A percentile compares a stretch with the other conserved stretches of the same genome.
These are phyloP conservation scores for Tor tambroides DNA, from an alignment of 2,113 vertebrate species.

Conservation along the genomic window DNA sequence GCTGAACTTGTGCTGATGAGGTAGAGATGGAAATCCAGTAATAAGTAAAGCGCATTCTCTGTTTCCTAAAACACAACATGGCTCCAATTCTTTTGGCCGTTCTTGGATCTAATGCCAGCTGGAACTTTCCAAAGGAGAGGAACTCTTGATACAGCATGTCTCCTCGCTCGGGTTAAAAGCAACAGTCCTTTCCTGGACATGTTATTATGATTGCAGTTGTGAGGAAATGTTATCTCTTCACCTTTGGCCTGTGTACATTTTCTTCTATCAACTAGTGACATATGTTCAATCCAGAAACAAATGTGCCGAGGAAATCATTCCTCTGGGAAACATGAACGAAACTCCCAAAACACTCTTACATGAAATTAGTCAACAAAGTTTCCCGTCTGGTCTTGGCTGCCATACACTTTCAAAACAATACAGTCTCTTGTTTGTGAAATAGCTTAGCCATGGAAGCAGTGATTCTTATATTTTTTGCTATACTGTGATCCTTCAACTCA, in stretches of 20 bases:
- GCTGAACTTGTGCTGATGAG: constrained; percentile 35
- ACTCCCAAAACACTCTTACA: constrained; percentile 1
- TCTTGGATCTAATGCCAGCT: constrained; percentile 34
- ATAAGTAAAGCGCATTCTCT: not conserved
- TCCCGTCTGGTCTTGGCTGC: not conserved
- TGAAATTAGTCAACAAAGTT: constrained; percentile 5
- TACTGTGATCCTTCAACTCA: constrained; percentile 23
- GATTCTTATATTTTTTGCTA: constrained; percentile 21
- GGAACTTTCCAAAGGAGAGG: not conserved
- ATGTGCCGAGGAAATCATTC: not conserved
- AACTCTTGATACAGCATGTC: constrained; percentile 4
- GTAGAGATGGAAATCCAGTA: constrained; percentile 22
- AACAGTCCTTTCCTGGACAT: not conserved
- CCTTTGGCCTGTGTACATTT: not conserved
- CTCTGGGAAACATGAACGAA: constrained; percentile 15
- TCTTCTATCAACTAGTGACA: constrained; percentile 14
- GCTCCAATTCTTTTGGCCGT: not conserved
- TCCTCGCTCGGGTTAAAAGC: not conserved
- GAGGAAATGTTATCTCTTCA: constrained; percentile 33
- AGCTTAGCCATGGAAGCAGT: not conserved
- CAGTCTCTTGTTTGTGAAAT: not conserved
- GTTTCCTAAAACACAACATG: constrained; percentile 42
- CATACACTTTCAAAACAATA: constrained; percentile 1
- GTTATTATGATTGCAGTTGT: not conserved
- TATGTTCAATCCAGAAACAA: not conserved